Conservation (phyloP, 2,113 vertebrate genomes). For the Promerops cafer region DNA sequence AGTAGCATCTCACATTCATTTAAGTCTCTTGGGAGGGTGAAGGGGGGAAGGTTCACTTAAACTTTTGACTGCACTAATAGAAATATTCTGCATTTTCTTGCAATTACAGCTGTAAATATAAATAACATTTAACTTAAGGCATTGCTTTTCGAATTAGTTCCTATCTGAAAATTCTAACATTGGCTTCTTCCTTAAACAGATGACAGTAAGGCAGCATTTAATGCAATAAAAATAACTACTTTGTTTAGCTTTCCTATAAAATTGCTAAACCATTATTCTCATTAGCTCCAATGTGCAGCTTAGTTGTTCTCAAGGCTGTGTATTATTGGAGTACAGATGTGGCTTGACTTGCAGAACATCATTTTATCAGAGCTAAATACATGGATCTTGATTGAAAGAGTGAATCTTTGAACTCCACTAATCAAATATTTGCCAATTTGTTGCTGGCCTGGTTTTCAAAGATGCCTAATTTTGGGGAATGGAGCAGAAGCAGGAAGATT, state of each 20-base stretch:
- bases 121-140: neutral
- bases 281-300: neutral
- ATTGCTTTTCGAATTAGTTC: neutral
- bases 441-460: neutral
- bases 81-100: neutral
- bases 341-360: neutral
- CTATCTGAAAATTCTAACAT: neutral
- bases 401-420: constrained; percentile 3
- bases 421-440: constrained; percentile 18
- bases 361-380: neutral
- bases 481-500: neutral
- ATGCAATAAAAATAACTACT: neutral
- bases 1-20: neutral
- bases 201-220: neutral
- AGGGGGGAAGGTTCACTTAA: neutral
- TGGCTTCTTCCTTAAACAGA: neutral
- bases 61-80: neutral
- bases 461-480: neutral
- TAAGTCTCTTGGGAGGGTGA: neutral
- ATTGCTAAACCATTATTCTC: neutral
- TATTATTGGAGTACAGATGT: neutral
- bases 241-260: neutral
- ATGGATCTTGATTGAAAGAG: neutral
- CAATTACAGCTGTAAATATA: neutral
- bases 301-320: neutral